These are phyloP conservation scores for Lerema accius DNA, from an alignment of 1,140 invertebrate species.

Conservation along the genomic window DNA sequence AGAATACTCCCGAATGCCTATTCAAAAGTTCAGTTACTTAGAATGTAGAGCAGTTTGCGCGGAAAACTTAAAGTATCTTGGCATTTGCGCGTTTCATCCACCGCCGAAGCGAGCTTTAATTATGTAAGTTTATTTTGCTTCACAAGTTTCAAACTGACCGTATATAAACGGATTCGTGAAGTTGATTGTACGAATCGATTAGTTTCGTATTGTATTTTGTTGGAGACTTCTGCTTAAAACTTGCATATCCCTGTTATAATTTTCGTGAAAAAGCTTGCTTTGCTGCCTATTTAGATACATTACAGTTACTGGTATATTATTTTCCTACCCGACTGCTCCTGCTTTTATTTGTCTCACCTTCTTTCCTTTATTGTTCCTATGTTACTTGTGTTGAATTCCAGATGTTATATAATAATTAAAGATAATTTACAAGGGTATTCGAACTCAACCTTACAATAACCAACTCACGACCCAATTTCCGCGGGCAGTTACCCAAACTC, in stretches of 20 bases:
- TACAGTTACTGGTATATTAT: neutral
- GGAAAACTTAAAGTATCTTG: constrained; percentile 21
- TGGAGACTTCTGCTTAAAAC: too few species aligned
- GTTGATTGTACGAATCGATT: too few species aligned
- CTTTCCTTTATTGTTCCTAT: too few species aligned
- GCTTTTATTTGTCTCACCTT: too few species aligned
- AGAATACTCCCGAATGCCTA: constrained; percentile 23
- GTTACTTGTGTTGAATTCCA: neutral
- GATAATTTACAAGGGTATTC: constrained; percentile 3
- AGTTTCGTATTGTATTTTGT: neutral
- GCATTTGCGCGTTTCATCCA: constrained; percentile 14
- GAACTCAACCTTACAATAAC: constrained; percentile 7
- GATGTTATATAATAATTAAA: neutral
- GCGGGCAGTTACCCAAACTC: constrained; percentile 37
- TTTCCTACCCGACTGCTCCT: too few species aligned
- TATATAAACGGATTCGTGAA: constrained; percentile 7
- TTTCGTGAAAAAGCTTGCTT: too few species aligned
- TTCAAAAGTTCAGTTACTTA: constrained; percentile 18
- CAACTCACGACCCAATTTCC: constrained; percentile 14
- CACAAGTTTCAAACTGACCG: constrained; percentile 7
- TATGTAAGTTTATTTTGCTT: constrained; percentile 23
- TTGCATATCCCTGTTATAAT: too few species aligned
- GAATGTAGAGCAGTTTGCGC: constrained; percentile 22
- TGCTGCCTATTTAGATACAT: too few species aligned
- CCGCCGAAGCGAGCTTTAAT: constrained; percentile 13